Evolutionary conservation across 1,140 invertebrate species (phyloP).

Genomic region (Drosophila biarmipes): DNA sequence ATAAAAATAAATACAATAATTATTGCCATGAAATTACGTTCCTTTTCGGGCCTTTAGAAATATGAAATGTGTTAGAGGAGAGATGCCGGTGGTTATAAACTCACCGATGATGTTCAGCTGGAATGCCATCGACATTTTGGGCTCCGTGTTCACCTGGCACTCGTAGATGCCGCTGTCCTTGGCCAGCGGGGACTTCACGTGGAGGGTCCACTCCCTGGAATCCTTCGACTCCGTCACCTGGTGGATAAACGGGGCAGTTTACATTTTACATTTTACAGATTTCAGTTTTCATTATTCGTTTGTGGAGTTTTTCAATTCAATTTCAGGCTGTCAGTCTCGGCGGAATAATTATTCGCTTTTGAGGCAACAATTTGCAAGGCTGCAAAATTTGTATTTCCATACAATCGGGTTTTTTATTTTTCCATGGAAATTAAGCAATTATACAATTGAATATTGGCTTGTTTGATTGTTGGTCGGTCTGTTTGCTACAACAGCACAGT

Average conservation of each 20-base stretch:
- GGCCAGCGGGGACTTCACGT: slow-evolving; percentile 94
- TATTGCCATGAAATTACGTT: background rate
- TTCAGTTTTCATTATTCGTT: slow-evolving; percentile 10
- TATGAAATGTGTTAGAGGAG: background rate
- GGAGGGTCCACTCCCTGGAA: slow-evolving; percentile 96
- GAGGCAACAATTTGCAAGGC: slow-evolving; percentile 41
- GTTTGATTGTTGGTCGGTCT: slow-evolving; percentile 12
- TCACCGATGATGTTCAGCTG: slow-evolving; percentile 94
- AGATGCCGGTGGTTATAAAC: slow-evolving; percentile 78
- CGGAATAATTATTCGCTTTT: slow-evolving; percentile 52
- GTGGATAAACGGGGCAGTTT: slow-evolving; percentile 62
- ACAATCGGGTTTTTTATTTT: slow-evolving; percentile 26
- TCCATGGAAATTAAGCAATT: slow-evolving; percentile 61
- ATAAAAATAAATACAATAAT: slow-evolving; percentile 14
- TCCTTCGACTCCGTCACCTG: slow-evolving; percentile 93
- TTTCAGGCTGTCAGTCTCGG: slow-evolving; percentile 33
- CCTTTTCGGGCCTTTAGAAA: background rate
- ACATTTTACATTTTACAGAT: slow-evolving; percentile 5
- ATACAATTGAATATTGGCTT: slow-evolving; percentile 49
- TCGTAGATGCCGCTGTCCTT: slow-evolving; percentile 94
- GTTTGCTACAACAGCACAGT: slow-evolving; percentile 9
- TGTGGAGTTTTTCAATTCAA: slow-evolving; percentile 21
- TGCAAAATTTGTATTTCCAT: slow-evolving; percentile 30
- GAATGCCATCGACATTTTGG: slow-evolving; percentile 95
- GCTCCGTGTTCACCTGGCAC: slow-evolving; percentile 96